Base-by-base conservation (phyloP, 2,888 invertebrate genomes). In the Eugnorisma glareosa region DNA sequence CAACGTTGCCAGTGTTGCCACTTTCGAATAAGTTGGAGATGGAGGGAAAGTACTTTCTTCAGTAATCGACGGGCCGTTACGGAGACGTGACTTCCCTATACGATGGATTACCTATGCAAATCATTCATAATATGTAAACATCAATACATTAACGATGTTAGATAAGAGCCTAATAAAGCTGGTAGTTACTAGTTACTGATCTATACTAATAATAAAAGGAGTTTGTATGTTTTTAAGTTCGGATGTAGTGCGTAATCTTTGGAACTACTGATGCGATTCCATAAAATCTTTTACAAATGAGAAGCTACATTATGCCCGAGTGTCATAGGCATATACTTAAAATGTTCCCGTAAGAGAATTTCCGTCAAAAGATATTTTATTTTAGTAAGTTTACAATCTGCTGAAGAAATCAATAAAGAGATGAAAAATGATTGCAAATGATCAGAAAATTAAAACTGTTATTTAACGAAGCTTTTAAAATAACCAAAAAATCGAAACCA, bases 21-120 rank as follows among this genome's bases (percentile, higher is more conserved):
- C 84, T 86, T 86, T 84, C 77, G 71, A 82, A 86, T 84, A 82
- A 84, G 77, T 82, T 82, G 48, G 64, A 77, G 77, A 75, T 74
- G 75, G 85, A 64, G 78, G 67, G 82, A 86, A 82, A 64, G 73
- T 84, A 74, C 84, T 85, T 86, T 84, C 82, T 77, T 83, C 48
- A 75, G 73, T 78, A 64, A 79, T 81, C 40, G n/a, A 8, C 43
- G 59, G 21, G 67, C 71, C 43, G 73, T 75, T 75, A 67, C 64
- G 5, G 51, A 68, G 66, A 82, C 77, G 73, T 77, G 79, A 86
- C 82, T 82, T 57, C 21, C 64, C 43, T 74, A 21, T 67, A 61
- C 64, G 67, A 84, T 79, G 73, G 31, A 79, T 78, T 73, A 75
- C 73, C n/a, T 81, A 81, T 69, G 76, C 67, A 77, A 79, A 84